These are phyloP conservation scores for Mustela nigripes DNA, from an alignment of 2,113 vertebrate species.

Conservation along the genomic window DNA sequence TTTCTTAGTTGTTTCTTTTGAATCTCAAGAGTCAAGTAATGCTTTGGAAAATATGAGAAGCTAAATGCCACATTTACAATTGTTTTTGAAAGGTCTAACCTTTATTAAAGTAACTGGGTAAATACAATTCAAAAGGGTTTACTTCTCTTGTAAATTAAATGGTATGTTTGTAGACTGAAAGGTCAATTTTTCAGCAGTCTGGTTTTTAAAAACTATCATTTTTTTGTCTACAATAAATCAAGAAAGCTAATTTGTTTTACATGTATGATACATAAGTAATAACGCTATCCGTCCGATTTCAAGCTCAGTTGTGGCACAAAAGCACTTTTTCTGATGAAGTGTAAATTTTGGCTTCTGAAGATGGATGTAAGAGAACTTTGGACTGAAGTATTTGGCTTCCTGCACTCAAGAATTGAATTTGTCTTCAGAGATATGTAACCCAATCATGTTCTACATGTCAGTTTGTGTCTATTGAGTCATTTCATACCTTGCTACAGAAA, in stretches of 20 bases:
- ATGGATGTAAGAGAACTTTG: slow-evolving; percentile 68
- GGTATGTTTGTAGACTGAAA: slow-evolving; percentile 89
- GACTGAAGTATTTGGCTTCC: slow-evolving; percentile 57
- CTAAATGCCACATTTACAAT: slow-evolving; percentile 91
- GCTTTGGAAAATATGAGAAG: slow-evolving; percentile 86
- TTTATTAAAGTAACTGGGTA: slow-evolving; percentile 90
- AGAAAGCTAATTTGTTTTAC: slow-evolving; percentile 88
- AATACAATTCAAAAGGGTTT: slow-evolving; percentile 88
- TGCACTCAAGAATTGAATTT: slow-evolving; percentile 52
- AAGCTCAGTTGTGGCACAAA: slow-evolving; percentile 79
- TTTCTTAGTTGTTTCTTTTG: slow-evolving; percentile 82
- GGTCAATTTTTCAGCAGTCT: slow-evolving; percentile 87
- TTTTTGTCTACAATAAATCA: slow-evolving; percentile 83
- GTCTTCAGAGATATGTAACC: slow-evolving; percentile 57
- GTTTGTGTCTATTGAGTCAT: slow-evolving; percentile 30
- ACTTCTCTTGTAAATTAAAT: slow-evolving; percentile 90
- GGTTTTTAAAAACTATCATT: slow-evolving; percentile 79
- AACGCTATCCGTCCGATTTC: slow-evolving; percentile 82
- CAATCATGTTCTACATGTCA: slow-evolving; percentile 22
- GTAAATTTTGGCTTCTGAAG: slow-evolving; percentile 78
- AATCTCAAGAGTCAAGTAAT: slow-evolving; percentile 84
- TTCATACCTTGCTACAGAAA: slow-evolving; percentile 61
- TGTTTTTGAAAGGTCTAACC: slow-evolving; percentile 89
- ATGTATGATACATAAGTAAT: slow-evolving; percentile 81
- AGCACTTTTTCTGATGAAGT: slow-evolving; percentile 78